Conservation (phyloP, 2,113 vertebrate genomes). For the Macrotus californicus region DNA sequence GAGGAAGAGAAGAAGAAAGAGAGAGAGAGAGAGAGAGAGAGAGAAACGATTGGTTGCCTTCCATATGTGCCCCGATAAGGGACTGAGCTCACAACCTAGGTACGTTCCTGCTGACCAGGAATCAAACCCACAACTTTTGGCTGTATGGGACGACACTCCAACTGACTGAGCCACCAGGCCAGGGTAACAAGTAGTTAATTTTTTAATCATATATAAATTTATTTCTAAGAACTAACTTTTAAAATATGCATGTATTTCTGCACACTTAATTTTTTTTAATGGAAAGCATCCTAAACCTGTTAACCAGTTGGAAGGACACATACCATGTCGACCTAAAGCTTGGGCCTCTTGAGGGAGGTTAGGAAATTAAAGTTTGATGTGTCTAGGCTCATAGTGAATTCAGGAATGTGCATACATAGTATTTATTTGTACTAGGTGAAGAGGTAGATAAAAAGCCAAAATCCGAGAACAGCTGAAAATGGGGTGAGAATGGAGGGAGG, state of each 20-base stretch:
- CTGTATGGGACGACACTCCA: too few species aligned
- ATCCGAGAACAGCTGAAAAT: background rate
- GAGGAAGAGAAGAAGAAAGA: too few species aligned
- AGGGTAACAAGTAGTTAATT: background rate
- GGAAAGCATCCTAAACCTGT: background rate
- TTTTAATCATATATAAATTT: background rate
- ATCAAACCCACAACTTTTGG: too few species aligned
- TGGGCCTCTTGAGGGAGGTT: background rate
- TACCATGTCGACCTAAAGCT: background rate
- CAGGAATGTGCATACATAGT: background rate
- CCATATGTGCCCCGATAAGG: too few species aligned
- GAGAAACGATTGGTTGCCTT: too few species aligned
- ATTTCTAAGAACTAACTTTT: background rate
- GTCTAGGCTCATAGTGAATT: background rate
- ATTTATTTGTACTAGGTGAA: background rate
- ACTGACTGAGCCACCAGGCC: too few species aligned
- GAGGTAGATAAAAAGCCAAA: background rate
- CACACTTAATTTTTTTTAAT: background rate
- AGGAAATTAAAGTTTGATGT: background rate
- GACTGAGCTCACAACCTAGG: too few species aligned
- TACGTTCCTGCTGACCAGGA: too few species aligned
- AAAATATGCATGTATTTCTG: background rate
- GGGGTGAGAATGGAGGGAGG: too few species aligned
- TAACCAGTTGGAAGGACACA: background rate
- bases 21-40: too few species aligned